Base-by-base conservation (phyloP, 1,140 invertebrate genomes). In the Lepidurus apus region DNA sequence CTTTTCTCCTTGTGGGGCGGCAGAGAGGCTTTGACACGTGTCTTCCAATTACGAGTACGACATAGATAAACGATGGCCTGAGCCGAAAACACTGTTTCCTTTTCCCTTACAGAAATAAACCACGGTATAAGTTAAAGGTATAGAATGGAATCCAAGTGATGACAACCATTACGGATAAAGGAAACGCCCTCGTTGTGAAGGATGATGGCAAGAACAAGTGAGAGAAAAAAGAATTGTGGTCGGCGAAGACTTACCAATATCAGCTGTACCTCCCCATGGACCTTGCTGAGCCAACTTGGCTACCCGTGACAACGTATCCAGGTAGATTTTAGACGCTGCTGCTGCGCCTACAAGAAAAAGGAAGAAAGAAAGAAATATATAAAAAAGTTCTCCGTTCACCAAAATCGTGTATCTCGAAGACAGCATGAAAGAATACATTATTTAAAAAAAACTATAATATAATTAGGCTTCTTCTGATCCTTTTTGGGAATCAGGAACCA, bases 241-340 rank as follows among this genome's bases (percentile, higher is more conserved):
- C 24, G 17, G 42, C 10, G 65, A 47, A 17, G 83, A 86, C 89
- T 92, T 88, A 95, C 94, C 93, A 82, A 96, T 93, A 90, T 96
- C 94, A 81, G 92, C 90, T 81, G 93, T 94, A 85, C 93, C 93
- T 82, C 93, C 93, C 91, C 92, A 93, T 79, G 92, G 93, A 65
- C 91, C 92, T 84, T 95, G 92, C 85, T 95, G 93, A 77, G 93
- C 93, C 84, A 95, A 93, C 81, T 91, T 87, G 43, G 93, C 93
- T 82, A 96, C 87, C 85, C 93, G 93, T 78, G 91, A 92, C 84
- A 96, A 90, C 81, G 93, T 92, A 83, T 96, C 94, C 81, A 95
- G 92, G 85, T 95, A 96, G 81, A 94, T 85, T 47, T 93, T 88
- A 34, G 93, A 94, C 73, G 94, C 93, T 77, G 93, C 92, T 78